Evolutionary conservation across 2,113 vertebrate species (phyloP).

Genomic region (Caretta caretta): DNA sequence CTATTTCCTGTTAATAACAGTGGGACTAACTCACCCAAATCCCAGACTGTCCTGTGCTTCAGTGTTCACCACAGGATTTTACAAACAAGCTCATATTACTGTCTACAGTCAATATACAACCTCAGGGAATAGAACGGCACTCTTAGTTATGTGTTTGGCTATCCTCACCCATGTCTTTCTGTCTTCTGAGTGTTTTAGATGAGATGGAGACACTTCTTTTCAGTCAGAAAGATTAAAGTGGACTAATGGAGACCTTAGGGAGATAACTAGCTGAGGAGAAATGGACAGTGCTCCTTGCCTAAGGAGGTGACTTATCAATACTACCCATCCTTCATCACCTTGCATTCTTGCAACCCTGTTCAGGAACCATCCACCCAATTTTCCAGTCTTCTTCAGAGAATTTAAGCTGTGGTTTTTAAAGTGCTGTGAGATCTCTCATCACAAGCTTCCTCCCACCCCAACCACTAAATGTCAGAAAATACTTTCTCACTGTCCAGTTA

Average conservation of each 20-base stretch:
- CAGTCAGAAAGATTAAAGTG: neutral
- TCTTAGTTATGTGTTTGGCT: neutral
- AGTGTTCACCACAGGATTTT: neutral
- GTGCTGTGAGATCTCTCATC: too few species aligned
- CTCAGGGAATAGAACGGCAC: neutral
- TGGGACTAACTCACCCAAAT: neutral
- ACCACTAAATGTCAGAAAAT: neutral
- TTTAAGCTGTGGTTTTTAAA: neutral
- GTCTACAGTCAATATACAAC: neutral
- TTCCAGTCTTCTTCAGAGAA: neutral
- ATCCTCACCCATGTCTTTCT: neutral
- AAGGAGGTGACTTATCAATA: too few species aligned
- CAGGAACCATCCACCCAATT: neutral
- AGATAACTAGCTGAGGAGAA: neutral
- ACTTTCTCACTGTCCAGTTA: neutral
- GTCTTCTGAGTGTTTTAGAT: neutral
- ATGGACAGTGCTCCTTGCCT: neutral
- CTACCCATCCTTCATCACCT: neutral
- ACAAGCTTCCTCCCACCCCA: neutral
- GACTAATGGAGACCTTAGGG: neutral
- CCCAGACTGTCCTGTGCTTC: neutral
- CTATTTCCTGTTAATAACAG: constrained; percentile 34
- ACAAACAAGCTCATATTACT: neutral
- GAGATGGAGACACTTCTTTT: neutral
- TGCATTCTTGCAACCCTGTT: neutral